Base-by-base conservation (phyloP, 2,113 vertebrate genomes). In the Onychostoma macrolepis region DNA sequence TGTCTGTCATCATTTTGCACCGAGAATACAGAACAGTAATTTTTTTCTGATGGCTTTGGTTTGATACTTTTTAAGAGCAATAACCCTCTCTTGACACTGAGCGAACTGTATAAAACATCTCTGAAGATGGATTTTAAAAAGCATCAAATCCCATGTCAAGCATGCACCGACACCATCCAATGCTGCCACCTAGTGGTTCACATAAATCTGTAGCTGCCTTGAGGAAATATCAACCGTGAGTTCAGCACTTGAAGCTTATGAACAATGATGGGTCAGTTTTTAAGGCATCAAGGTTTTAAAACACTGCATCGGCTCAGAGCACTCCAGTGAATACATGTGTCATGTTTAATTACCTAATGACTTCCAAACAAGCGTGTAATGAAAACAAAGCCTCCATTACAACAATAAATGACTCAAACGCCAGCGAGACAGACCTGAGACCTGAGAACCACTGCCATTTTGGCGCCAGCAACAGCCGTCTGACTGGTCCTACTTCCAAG, bases 121-220 rank as follows among this genome's bases (percentile, higher is more conserved):
- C 80, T 82, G 80, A 67, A 82, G 45, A 28, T 13, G 11, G 30
- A 36, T 30, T 67, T 45, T 43, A 28, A 72, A 69, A 53, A 24
- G 30, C 13, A 50, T 9, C 19, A 74, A 28, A 79, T 78, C 1
- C 63, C 15, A 79, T 2, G 24, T 4, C 21, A 53, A 74, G 24
- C 1, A 6, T 65, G 26, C 9, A 65, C 41, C 38, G 30, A 45
- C n/a, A 26, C 36, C 61, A 87, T 85, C 76, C 71, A 56, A 90
- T 90, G 88, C 93, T 95, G 94, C 94, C 94, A 92, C 87, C 95
- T 94, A 33, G 80, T 91, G 95, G 69, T 87, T 56, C 9, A 69
- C 65, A 41, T 63, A 26, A 19, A 83, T 17, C 43, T 4, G 2
- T 38, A n/a, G 11, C 45, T 26, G 11, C 53, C 10, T 41, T 41